phyloP scores from a whole-genome alignment of 2,113 vertebrate genomes.

The Gadus macrocephalus region DNA sequence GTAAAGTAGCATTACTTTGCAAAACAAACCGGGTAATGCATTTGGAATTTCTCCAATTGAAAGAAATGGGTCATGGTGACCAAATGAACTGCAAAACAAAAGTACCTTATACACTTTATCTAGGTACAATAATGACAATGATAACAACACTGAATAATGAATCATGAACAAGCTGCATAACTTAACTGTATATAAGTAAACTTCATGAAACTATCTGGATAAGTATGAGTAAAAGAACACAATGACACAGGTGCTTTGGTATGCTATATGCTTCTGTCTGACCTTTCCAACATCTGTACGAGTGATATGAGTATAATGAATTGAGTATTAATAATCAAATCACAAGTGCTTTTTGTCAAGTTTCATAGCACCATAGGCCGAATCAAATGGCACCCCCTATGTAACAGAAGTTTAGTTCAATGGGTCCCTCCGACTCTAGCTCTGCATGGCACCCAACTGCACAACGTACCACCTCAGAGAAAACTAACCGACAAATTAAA shows the following conservation, averaged over 20 bases:
- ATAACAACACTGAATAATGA: conserved; percentile 21
- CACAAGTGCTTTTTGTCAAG: conserved; percentile 49
- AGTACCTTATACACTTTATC: conserved; percentile 40
- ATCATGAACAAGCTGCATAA: conserved; percentile 53
- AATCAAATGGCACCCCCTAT: conserved; percentile 49
- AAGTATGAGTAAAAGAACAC: conserved; percentile 28
- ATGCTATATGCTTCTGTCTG: conserved; percentile 19
- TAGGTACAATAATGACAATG: background rate
- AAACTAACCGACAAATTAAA: conserved; percentile 44
- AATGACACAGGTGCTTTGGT: conserved; percentile 61
- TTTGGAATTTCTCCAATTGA: conserved; percentile 39
- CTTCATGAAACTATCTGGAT: conserved; percentile 32
- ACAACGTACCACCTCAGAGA: conserved; percentile 37
- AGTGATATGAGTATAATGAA: conserved; percentile 38
- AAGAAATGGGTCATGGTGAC: conserved; percentile 44
- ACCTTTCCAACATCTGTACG: conserved; percentile 24
- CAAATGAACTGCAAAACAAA: conserved; percentile 37
- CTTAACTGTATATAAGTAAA: conserved; percentile 47
- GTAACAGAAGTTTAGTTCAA: conserved; percentile 50
- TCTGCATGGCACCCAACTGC: conserved; percentile 45
- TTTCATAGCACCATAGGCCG: conserved; percentile 54
- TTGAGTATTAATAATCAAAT: conserved; percentile 33
- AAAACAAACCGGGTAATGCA: conserved; percentile 27
- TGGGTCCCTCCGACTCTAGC: conserved; percentile 16
- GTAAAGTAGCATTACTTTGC: conserved; percentile 42